Evolutionary conservation across 2,888 invertebrate species (phyloP).

Genomic region (Gortyna flavago): DNA sequence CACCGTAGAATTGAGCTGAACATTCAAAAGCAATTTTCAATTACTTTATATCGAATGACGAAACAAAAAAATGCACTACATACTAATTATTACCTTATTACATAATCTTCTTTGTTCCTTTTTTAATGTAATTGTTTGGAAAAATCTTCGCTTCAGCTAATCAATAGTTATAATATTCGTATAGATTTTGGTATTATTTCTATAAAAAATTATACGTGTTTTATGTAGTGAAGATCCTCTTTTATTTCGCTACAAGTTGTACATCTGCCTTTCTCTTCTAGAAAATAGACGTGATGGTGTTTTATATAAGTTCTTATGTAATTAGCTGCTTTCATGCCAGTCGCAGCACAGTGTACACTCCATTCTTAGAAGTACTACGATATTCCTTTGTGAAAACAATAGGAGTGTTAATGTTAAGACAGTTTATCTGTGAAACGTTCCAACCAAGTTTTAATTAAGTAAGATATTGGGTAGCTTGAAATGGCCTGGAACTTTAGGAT

Average conservation of each 20-base stretch:
- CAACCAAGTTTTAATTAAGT: slow-evolving; percentile 13
- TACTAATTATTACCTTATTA: no score
- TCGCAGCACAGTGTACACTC: background rate
- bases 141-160: no score
- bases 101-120: no score
- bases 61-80: no score
- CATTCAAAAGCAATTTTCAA: background rate
- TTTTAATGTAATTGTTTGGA: no score
- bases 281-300: background rate
- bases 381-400: slow-evolving; percentile 6
- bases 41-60: background rate
- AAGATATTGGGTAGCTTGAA: slow-evolving; percentile 14
- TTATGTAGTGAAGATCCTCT: no score
- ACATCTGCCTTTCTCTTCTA: background rate
- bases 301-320: background rate
- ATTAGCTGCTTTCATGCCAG: background rate
- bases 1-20: background rate
- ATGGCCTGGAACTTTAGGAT: slow-evolving; percentile 2
- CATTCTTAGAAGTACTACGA: background rate
- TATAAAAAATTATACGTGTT: no score
- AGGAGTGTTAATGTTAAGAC: background rate
- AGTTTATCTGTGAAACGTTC: slow-evolving; percentile 5
- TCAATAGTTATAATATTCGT: no score
- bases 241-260: no score
- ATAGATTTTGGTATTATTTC: no score